phyloP scores from a whole-genome alignment of 2,888 invertebrate genomes.

The Branchellion lobata region DNA sequence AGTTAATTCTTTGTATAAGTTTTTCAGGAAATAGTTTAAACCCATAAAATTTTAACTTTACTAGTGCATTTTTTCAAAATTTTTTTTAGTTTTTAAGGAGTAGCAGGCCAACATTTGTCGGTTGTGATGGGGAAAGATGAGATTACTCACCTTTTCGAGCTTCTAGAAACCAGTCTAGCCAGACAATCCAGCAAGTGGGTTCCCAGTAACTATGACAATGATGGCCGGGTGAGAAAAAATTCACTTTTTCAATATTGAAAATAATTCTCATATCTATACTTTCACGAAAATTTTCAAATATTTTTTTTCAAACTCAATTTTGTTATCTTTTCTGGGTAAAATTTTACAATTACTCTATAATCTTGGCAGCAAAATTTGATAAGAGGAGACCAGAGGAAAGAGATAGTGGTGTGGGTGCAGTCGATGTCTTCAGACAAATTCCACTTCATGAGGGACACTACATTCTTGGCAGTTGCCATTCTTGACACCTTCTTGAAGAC shows the following conservation, averaged over 20 bases:
- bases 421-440: conserved; percentile 54
- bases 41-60: too few relatives aligned
- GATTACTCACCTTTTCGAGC: conserved; percentile 6
- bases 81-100: conserved; percentile 23
- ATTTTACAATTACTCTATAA: background rate
- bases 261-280: background rate
- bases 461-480: conserved; percentile 56
- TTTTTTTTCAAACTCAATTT: too few relatives aligned
- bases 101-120: conserved; percentile 24
- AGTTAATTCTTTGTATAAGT: too few relatives aligned
- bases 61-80: too few relatives aligned
- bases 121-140: conserved; percentile 34
- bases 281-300: too few relatives aligned
- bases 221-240: conserved; percentile 12
- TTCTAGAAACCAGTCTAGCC: conserved; percentile 19
- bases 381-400: conserved; percentile 54
- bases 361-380: conserved; percentile 28
- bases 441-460: conserved; percentile 58
- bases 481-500: conserved; percentile 58
- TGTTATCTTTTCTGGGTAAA: background rate
- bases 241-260: background rate
- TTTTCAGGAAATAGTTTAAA: too few relatives aligned
- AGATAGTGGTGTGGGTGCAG: conserved; percentile 56
- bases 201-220: conserved; percentile 32
- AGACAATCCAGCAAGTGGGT: conserved; percentile 21